Conservation (phyloP, 2,113 vertebrate species). For the Elachura formosa region DNA sequence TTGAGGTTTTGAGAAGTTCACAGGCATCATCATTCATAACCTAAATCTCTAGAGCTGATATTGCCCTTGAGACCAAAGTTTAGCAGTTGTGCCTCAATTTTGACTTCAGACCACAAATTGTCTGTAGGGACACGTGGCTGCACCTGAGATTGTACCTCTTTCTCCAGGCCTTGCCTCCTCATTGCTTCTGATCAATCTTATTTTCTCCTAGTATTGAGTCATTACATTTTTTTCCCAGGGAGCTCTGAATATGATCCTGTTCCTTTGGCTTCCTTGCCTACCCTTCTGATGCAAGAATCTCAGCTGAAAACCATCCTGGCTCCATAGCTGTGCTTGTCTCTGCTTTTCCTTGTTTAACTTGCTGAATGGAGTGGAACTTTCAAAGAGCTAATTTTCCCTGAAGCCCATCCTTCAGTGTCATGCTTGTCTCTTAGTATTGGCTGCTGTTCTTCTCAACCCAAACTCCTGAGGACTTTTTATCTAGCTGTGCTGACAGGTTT, state of each 20-base stretch:
- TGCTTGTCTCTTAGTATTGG: neutral
- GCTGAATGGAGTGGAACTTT: neutral
- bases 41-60: neutral
- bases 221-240: neutral
- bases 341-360: neutral
- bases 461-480: neutral
- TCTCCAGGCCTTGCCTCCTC: neutral
- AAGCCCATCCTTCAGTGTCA: neutral
- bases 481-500: neutral
- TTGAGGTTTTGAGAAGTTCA: neutral
- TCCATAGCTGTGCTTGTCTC: neutral
- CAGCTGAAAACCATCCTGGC: neutral
- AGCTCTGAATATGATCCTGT: neutral
- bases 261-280: neutral
- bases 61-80: neutral
- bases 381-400: neutral
- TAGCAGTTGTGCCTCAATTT: neutral
- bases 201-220: neutral
- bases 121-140: neutral
- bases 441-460: neutral
- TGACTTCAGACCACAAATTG: neutral
- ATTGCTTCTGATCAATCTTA: neutral
- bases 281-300: neutral
- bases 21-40: neutral
- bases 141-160: neutral